Percentiles rank a stretch among this genome's conserved stretches.
These are phyloP conservation scores for Tuberolachnus salignus DNA, from an alignment of 2,888 invertebrate species.

Conservation along the genomic window DNA sequence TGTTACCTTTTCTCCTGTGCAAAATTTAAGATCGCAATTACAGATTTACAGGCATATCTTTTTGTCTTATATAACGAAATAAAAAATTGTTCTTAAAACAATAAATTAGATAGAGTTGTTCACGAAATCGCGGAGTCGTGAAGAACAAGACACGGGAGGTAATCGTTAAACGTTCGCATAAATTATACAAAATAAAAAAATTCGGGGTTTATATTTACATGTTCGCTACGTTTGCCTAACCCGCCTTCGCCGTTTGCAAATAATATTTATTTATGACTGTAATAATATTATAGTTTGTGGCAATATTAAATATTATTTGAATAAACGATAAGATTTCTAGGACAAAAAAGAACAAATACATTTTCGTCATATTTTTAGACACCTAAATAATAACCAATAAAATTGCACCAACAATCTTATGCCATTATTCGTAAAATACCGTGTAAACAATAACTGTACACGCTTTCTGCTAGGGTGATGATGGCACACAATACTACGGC, in stretches of 20 bases:
- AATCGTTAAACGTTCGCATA: constrained; percentile 11
- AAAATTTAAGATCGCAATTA: neutral
- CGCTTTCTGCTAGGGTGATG: neutral
- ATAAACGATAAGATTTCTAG: constrained; percentile 18
- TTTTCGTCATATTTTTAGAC: neutral
- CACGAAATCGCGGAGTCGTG: neutral
- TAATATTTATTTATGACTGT: neutral
- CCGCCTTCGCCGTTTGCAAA: too few relatives aligned
- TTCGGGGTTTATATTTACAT: neutral
- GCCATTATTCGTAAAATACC: neutral
- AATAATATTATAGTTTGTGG: too few relatives aligned
- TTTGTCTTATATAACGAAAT: too few relatives aligned
- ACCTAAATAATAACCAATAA: constrained; percentile 25
- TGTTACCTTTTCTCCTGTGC: too few relatives aligned
- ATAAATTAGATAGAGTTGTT: neutral
- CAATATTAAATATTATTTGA: neutral
- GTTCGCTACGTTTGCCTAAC: too few relatives aligned
- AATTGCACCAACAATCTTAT: neutral
- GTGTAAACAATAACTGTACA: constrained; percentile 13
- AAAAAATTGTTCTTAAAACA: neutral
- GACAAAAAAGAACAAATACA: neutral
- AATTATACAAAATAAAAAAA: constrained; percentile 21
- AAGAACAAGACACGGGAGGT: neutral
- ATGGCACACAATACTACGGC: too few relatives aligned
- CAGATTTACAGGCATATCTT: neutral